A percentile compares a stretch with the other conserved stretches of the same genome.
These are phyloP conservation scores for Podiceps cristatus DNA, from an alignment of 2,113 vertebrate species.

Conservation along the genomic window DNA sequence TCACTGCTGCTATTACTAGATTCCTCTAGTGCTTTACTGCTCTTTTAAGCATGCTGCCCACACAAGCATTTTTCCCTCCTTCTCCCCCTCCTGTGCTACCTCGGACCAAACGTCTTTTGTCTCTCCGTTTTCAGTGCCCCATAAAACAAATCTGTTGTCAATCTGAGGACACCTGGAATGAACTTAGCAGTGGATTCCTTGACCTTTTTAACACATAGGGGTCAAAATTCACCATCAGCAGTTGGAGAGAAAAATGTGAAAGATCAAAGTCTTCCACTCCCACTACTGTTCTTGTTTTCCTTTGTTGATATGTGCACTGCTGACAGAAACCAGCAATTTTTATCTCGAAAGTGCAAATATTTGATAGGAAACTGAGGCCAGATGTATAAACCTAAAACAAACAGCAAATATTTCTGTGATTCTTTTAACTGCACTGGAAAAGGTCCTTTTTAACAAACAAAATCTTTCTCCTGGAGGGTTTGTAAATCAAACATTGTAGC, in stretches of 20 bases:
- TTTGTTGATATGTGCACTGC: constrained; percentile 42
- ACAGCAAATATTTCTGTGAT: constrained; percentile 46
- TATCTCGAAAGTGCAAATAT: constrained; percentile 60
- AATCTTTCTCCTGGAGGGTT: constrained; percentile 30
- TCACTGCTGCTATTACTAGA: not conserved
- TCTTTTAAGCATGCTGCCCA: not conserved
- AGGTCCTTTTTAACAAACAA: constrained; percentile 50
- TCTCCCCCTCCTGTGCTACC: not conserved
- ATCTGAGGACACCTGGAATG: constrained; percentile 54
- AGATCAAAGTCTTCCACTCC: constrained; percentile 66
- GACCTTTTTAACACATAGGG: constrained; percentile 48
- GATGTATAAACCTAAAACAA: constrained; percentile 59
- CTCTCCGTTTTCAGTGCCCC: not conserved
- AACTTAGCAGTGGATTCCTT: constrained; percentile 17
- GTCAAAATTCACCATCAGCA: constrained; percentile 56
- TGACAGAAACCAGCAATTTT: constrained; percentile 59
- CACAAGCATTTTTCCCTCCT: not conserved
- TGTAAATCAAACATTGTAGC: constrained; percentile 40
- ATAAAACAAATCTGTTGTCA: constrained; percentile 61
- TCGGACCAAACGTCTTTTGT: constrained; percentile 1
- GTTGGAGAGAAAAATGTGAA: constrained; percentile 39
- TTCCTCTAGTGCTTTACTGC: not conserved
- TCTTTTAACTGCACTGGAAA: constrained; percentile 28
- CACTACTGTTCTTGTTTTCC: constrained; percentile 66
- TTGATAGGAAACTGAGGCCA: constrained; percentile 69